Conservation (phyloP, 2,113 vertebrate genomes). For the Cariama cristata region DNA sequence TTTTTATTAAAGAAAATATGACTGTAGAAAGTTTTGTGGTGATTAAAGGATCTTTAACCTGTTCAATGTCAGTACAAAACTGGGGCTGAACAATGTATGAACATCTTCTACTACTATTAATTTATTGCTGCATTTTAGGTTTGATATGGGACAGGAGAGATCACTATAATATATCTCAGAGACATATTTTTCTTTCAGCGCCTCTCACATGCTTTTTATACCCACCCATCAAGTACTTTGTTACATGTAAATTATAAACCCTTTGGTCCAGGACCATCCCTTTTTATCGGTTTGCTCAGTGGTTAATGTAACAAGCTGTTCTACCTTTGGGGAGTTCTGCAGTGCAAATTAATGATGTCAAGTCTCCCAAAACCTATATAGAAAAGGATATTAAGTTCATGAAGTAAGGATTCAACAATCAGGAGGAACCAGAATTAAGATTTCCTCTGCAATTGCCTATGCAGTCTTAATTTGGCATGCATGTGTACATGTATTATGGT, state of each 20-base stretch:
- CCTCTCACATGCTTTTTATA: background rate
- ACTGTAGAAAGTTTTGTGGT: background rate
- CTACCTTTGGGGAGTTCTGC: background rate
- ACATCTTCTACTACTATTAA: background rate
- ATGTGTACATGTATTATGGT: accelerated
- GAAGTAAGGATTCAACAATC: background rate
- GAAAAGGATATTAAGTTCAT: background rate
- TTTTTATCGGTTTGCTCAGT: background rate
- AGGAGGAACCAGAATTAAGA: background rate
- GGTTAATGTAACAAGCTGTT: background rate
- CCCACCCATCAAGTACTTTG: background rate
- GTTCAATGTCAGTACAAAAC: background rate
- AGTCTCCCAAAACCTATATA: background rate
- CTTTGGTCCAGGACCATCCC: background rate
- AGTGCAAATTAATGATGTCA: background rate
- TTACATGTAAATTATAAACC: background rate
- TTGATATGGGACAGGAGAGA: background rate
- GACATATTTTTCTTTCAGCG: background rate
- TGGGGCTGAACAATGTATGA: background rate
- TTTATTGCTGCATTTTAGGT: background rate
- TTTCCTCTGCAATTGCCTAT: background rate
- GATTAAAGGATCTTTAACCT: slow-evolving; percentile 45
- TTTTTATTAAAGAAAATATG: slow-evolving; percentile 71
- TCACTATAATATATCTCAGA: background rate
- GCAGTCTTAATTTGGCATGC: background rate